A percentile compares a stretch with the other conserved stretches of the same genome.
Evolutionary conservation across 2,797 vertebrate genomes (phyloP).

Genomic region (Melopsittacus undulatus): DNA sequence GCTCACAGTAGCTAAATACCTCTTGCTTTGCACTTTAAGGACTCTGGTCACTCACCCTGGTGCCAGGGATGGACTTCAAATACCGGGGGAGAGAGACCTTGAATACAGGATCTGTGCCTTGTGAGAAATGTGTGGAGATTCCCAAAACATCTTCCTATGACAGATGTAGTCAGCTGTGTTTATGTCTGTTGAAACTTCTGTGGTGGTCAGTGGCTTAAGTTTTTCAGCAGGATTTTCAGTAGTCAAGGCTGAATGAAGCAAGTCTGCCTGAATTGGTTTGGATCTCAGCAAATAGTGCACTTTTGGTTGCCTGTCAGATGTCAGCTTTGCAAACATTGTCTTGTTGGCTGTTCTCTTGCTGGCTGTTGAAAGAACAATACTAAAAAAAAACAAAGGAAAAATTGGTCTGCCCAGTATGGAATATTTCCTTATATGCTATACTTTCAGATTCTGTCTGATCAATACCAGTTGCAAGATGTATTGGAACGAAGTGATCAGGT

Average conservation of each 20-base stretch:
- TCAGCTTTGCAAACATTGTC: not conserved
- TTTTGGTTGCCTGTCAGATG: not conserved
- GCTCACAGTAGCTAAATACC: not conserved
- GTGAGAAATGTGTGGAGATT: not conserved
- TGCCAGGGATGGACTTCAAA: not conserved
- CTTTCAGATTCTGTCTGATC: constrained; percentile 88
- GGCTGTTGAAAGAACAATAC: not conserved
- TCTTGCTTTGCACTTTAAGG: not conserved
- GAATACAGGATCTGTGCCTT: not conserved
- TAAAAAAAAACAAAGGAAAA: not conserved
- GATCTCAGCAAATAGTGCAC: not conserved
- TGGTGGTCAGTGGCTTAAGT: not conserved
- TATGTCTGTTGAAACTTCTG: not conserved
- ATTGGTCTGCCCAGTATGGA: not conserved
- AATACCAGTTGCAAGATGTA: constrained; percentile 86
- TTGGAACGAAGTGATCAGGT: constrained; percentile 86
- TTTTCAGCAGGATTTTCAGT: not conserved
- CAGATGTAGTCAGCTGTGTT: not conserved
- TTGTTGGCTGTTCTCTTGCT: not conserved
- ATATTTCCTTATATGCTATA: not conserved
- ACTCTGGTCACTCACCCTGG: no score
- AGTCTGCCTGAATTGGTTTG: not conserved
- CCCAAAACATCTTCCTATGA: not conserved
- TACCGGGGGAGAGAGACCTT: not conserved
- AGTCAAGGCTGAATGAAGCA: not conserved